Conservation (phyloP, 2,797 vertebrate species). For the Fistularia commersonii region DNA sequence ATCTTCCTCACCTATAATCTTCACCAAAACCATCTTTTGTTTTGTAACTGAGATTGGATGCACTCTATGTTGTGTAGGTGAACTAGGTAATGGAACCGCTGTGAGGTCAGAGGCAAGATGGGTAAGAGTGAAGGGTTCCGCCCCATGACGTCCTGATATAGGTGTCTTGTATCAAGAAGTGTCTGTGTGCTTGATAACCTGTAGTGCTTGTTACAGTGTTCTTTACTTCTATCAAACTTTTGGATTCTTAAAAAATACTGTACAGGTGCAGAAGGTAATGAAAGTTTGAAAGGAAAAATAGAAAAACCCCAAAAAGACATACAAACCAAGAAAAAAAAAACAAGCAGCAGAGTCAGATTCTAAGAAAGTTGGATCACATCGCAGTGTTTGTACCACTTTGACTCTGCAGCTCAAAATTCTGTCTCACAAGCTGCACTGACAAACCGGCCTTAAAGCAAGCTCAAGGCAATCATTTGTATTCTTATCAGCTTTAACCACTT, state of each 20-base stretch:
- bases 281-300: neutral
- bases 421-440: conserved; percentile 49
- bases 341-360: conserved; percentile 1
- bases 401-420: conserved; percentile 25
- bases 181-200: neutral
- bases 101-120: conserved; percentile 56
- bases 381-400: conserved; percentile 24
- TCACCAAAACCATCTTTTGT: conserved; percentile 38
- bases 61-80: conserved; percentile 41
- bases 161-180: conserved; percentile 17
- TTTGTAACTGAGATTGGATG: conserved; percentile 54
- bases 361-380: conserved; percentile 23
- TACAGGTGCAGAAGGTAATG: no score
- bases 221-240: no score
- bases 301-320: no score
- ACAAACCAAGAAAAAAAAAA: no score
- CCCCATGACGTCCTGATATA: neutral
- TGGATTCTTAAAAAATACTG: no score
- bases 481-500: conserved; percentile 65
- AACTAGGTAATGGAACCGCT: conserved; percentile 53
- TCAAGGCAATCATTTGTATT: conserved; percentile 60
- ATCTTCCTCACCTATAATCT: conserved; percentile 26
- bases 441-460: conserved; percentile 57
- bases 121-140: conserved; percentile 27
- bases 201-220: no score